Base-by-base conservation (phyloP, 2,888 invertebrate species). In the Mactromeris polynyma region DNA sequence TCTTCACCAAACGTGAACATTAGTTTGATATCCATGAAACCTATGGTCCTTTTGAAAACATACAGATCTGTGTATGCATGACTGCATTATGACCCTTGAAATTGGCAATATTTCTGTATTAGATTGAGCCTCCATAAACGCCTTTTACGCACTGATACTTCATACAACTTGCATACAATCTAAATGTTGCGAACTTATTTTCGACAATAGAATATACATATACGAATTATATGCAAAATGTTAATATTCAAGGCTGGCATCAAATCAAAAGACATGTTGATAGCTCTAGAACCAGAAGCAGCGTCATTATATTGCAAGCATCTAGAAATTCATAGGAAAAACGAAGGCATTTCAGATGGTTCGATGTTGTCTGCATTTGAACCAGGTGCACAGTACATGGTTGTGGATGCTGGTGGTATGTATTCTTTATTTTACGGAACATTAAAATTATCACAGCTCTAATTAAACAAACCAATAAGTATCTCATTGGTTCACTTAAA, bases 401-500 rank as follows among this genome's bases (percentile, higher is more conserved):
- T 90, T 11, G 82, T 90, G 4, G 89, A 90, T 78, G 89, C 89
- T 17, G 89, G 89, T 54, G 89, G 89, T 90, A 40, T n/a, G 82
- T 40, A n/a, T 19, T 31, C 40, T 40, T 26, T 78, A 19, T 21
- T n/a, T n/a, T n/a, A 58, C 58, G 2, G 19, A n/a, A 58, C 2
- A 6, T 0, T n/a, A n/a, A 4, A n/a, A n/a, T 2, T 2, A 58
- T n/a, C n/a, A n/a, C n/a, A 58, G 6, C 51, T 19, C 14, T 17
- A 51, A 14, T 51, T 51, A 51, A 2, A 17, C 14, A 33, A 36
- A 77, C 6, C n/a, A 69, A 64, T 19, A 64, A 64, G 4, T 7
- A 7, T 11, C 31, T 4, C 14, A 21, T 33, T 2, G 2, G 33
- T 21, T 0, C 51, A n/a, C n/a, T n/a, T n/a, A n/a, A 11, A 21